Conservation (phyloP, 2,888 invertebrate species). For the Nephrotoma guestfalica region DNA sequence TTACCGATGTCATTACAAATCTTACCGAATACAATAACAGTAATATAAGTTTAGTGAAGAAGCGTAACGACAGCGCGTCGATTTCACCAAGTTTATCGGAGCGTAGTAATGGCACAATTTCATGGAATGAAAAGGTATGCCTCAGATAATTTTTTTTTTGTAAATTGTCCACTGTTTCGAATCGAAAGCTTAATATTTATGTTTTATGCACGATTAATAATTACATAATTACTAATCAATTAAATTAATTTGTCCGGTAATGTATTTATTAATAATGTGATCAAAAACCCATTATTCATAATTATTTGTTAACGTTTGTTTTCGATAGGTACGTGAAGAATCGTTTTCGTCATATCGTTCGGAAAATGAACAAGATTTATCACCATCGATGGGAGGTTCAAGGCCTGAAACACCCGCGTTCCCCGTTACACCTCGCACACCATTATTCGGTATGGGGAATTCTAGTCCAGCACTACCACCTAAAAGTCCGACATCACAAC, state of each 20-base stretch:
- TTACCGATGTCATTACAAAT: conserved; percentile 9
- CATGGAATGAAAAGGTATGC: conserved; percentile 19
- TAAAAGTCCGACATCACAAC: conserved; percentile 62
- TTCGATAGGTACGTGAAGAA: conserved; percentile 41
- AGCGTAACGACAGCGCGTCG: conserved; percentile 16
- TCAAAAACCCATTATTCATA: neutral
- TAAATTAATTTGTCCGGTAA: neutral
- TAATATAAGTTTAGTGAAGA: neutral
- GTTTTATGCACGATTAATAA: neutral
- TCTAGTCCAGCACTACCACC: conserved; percentile 61
- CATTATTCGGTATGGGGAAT: conserved; percentile 44
- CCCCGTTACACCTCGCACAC: conserved; percentile 82
- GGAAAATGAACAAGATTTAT: conserved; percentile 39
- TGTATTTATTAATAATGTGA: neutral
- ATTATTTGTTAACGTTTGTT: neutral
- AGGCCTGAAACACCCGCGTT: conserved; percentile 86
- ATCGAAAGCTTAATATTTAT: neutral
- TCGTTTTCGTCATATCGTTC: conserved; percentile 54
- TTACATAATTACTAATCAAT: neutral
- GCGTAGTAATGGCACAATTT: conserved; percentile 16
- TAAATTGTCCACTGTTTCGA: neutral
- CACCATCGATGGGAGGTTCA: conserved; percentile 36
- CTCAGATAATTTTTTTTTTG: neutral
- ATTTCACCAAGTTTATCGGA: conserved; percentile 19
- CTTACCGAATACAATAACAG: neutral